Conservation (phyloP, 2,797 vertebrate species). For the Tragopan temminckii region DNA sequence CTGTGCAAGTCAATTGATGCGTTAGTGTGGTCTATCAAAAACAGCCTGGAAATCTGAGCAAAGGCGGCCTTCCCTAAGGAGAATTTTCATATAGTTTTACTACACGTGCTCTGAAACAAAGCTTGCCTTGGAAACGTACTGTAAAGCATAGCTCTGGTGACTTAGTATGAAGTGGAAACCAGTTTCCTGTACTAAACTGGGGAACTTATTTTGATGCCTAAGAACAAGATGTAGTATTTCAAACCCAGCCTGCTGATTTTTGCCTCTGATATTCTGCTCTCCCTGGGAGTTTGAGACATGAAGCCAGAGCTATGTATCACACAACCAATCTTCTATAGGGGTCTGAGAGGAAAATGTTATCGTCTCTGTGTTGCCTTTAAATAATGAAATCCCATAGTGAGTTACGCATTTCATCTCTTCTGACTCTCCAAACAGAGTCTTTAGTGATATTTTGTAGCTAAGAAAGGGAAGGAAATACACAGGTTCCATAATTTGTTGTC, state of each 20-base stretch:
- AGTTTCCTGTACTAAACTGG: conserved; percentile 7
- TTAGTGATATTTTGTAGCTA: conserved; percentile 10
- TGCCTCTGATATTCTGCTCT: conserved; percentile 7
- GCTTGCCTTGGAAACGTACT: not conserved
- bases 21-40: not conserved
- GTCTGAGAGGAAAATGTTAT: not conserved
- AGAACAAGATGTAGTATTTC: not conserved
- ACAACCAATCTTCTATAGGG: not conserved
- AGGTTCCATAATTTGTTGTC: not conserved
- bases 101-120: not conserved
- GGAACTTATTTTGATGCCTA: not conserved
- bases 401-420: conserved; percentile 32
- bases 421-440: not conserved
- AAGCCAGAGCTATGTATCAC: not conserved
- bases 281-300: not conserved
- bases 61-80: not conserved
- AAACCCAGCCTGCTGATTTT: not conserved
- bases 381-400: conserved; percentile 23
- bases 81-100: not conserved
- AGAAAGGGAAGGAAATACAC: not conserved
- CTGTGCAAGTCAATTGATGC: not conserved
- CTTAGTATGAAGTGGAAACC: not conserved
- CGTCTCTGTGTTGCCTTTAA: not conserved
- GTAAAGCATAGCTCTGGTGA: not conserved
- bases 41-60: not conserved